Base-by-base conservation (phyloP, 2,797 vertebrate genomes). In the Xerus rutilus region DNA sequence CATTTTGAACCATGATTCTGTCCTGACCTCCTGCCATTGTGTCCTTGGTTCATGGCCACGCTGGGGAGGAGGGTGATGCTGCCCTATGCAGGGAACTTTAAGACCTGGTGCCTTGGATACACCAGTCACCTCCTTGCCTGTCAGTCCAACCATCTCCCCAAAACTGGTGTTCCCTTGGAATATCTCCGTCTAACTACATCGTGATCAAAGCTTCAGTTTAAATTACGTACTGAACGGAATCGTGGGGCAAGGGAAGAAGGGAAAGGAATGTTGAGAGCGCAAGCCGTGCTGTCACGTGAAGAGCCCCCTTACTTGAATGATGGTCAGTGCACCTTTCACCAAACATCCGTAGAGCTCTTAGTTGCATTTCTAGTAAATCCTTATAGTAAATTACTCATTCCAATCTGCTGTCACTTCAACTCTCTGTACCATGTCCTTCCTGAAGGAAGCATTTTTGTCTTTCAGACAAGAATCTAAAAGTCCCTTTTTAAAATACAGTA, bases 361-460 rank as follows among this genome's bases (percentile, higher is more conserved):
- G 13, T 30, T 54, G n/a, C 6, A 39, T 47, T 35, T 76, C 47
- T 62, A 7, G 84, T 89, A 78, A 23, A 11, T 25, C 12, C 23
- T 12, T 23, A 17, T 1, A 45, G 70, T 13, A 8, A 52, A 6
- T 20, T 25, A 62, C 17, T 83, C 70, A n/a, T 79, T 62, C 69
- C 65, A 52, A 62, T 69, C 43, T 9, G 10, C 3, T 20, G 18
- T 20, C 28, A 30, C 28, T 39, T 17, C 7, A 25, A 8, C 30
- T 65, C 0, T 10, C 6, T 15, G 7, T 39, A 11, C 25, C 57
- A 6, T 39, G 1, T 39, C 4, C 3, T 0, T 8, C 4, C 14
- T 69, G 84, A 57, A 90, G 25, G 32, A 15, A 73, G 3, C 17
- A 52, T 17, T 18, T 20, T 5, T 35, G 9, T 39, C 23, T 81